Conservation (phyloP, 2,113 vertebrate genomes). For the Dipodomys ordii region DNA sequence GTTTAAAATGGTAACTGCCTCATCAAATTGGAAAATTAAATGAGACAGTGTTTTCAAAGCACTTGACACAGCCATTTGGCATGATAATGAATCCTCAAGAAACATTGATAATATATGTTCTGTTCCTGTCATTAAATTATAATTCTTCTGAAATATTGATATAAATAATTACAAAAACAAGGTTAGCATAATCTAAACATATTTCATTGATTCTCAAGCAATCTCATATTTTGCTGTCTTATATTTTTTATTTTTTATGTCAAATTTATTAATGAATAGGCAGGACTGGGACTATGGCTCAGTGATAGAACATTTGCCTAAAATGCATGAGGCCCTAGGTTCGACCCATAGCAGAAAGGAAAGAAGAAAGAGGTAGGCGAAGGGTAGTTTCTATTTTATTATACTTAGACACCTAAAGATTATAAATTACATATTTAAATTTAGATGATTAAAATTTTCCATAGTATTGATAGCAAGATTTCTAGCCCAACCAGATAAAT, state of each 20-base stretch:
- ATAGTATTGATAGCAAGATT: background rate
- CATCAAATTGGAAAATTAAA: too few species aligned
- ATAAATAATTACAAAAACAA: background rate
- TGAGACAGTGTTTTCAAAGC: too few species aligned
- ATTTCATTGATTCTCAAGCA: background rate
- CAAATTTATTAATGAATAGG: background rate
- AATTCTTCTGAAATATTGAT: too few species aligned
- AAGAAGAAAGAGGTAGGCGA: background rate
- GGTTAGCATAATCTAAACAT: background rate
- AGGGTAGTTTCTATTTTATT: background rate
- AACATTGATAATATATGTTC: too few species aligned
- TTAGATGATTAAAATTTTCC: background rate
- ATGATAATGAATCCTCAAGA: too few species aligned
- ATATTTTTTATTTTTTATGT: background rate
- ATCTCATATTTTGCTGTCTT: background rate
- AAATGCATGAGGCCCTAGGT: background rate
- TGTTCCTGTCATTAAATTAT: too few species aligned
- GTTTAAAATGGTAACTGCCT: too few species aligned
- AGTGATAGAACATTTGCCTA: too few species aligned
- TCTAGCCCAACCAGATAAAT: background rate
- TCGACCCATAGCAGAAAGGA: background rate
- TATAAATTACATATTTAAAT: constrained; percentile 5
- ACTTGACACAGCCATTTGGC: too few species aligned
- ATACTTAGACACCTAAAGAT: background rate
- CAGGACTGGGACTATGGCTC: background rate